Evolutionary conservation across 2,797 vertebrate genomes (phyloP).

Genomic region (Sebastolobus altivelis): DNA sequence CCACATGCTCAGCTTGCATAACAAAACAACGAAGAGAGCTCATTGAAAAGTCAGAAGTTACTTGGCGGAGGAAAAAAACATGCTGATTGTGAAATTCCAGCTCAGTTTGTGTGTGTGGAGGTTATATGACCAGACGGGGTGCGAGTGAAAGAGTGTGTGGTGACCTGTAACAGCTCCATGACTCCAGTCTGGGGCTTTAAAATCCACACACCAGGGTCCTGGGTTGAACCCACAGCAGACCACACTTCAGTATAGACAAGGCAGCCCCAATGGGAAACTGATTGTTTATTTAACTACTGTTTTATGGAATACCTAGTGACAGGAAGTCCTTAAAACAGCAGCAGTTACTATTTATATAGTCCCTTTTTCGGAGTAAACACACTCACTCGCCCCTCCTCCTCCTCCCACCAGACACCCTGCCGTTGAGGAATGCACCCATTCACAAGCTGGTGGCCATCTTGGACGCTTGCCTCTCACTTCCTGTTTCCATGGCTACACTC

Average conservation of each 20-base stretch:
- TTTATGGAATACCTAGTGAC: slow-evolving; percentile 86
- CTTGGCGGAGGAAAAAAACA: slow-evolving; percentile 42
- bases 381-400: slow-evolving; percentile 70
- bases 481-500: slow-evolving; percentile 85
- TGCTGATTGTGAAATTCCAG: slow-evolving; percentile 56
- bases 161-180: slow-evolving; percentile 81
- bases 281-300: slow-evolving; percentile 87
- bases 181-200: slow-evolving; percentile 77
- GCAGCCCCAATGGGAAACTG: slow-evolving; percentile 72
- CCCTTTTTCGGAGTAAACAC: slow-evolving; percentile 84
- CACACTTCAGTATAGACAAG: slow-evolving; percentile 61
- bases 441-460: slow-evolving; percentile 88
- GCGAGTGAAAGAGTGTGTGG: slow-evolving; percentile 79
- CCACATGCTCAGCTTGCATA: slow-evolving; percentile 21
- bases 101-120: slow-evolving; percentile 45
- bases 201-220: slow-evolving; percentile 71
- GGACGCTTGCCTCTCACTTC: slow-evolving; percentile 84
- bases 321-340: slow-evolving; percentile 89
- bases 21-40: slow-evolving; percentile 44
- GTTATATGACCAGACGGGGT: slow-evolving; percentile 72
- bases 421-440: slow-evolving; percentile 86
- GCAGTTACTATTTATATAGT: slow-evolving; percentile 88
- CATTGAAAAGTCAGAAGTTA: slow-evolving; percentile 51
- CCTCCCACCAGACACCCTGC: slow-evolving; percentile 74
- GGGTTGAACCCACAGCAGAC: slow-evolving; percentile 71